Conservation (phyloP, 1,140 invertebrate species). For the Brachionus rotundiformis region DNA sequence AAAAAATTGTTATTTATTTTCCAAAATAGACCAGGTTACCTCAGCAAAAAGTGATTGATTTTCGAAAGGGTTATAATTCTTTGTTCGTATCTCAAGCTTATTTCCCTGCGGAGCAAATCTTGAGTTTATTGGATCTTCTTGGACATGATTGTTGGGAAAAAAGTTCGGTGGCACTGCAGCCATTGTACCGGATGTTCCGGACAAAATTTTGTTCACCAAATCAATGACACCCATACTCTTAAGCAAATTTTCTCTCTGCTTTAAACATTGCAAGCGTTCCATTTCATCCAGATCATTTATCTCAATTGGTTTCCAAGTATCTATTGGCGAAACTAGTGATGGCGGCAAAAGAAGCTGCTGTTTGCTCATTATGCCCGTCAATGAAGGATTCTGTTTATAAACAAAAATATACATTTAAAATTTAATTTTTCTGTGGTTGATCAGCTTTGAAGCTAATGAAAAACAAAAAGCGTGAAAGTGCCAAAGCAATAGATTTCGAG, state of each 20-base stretch:
- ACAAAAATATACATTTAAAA: too few relatives aligned
- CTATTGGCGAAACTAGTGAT: not conserved
- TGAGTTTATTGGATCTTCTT: not conserved
- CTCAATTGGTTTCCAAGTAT: constrained; percentile 39
- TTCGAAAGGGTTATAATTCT: constrained; percentile 40
- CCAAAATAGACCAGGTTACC: not conserved
- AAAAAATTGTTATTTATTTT: too few relatives aligned
- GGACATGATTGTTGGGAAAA: not conserved
- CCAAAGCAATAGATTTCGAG: not conserved
- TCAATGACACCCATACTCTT: constrained; percentile 56
- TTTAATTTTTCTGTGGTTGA: not conserved
- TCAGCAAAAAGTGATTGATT: constrained; percentile 29
- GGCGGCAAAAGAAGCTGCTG: constrained; percentile 13
- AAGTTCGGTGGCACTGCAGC: constrained; percentile 16
- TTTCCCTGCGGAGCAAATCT: not conserved
- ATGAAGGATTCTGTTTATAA: not conserved
- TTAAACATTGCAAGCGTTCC: constrained; percentile 60
- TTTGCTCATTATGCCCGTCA: not conserved
- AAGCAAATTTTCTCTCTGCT: constrained; percentile 64
- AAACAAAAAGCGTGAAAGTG: not conserved
- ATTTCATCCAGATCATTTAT: constrained; percentile 64
- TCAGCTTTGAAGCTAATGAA: constrained; percentile 16
- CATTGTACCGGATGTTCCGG: constrained; percentile 25
- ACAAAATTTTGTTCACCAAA: constrained; percentile 13
- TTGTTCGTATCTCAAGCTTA: constrained; percentile 18